Percentiles rank a stretch among this genome's conserved stretches.
Evolutionary conservation across 2,888 invertebrate species (phyloP).

Genomic region (Drosophila nr. perissopoda): DNA sequence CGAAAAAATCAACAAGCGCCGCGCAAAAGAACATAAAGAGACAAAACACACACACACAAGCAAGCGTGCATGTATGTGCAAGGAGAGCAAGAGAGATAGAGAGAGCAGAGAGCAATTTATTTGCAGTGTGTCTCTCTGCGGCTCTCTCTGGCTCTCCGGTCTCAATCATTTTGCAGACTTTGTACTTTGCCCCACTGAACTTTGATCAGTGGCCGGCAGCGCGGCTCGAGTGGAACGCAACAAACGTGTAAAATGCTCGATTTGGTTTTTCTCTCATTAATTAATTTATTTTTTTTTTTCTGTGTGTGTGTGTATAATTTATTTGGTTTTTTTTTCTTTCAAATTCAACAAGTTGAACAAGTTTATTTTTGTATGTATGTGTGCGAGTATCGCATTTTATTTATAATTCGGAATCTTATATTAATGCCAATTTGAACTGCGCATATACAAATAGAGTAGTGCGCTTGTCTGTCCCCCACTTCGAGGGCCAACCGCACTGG

Average conservation of each 20-base stretch:
- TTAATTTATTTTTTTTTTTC: slow-evolving; percentile 4
- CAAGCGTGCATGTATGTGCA: neutral
- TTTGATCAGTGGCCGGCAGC: slow-evolving; percentile 68
- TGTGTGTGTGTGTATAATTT: slow-evolving; percentile 33
- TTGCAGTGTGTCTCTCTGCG: slow-evolving; percentile 4
- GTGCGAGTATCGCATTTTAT: slow-evolving; percentile 39
- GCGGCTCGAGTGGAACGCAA: slow-evolving; percentile 46
- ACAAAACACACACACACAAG: neutral
- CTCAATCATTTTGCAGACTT: slow-evolving; percentile 74
- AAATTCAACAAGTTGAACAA: slow-evolving; percentile 44
- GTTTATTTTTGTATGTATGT: slow-evolving; percentile 28
- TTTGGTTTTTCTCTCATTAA: slow-evolving; percentile 41
- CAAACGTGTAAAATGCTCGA: slow-evolving; percentile 47
- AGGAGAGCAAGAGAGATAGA: neutral
- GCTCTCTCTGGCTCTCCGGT: slow-evolving; percentile 8
- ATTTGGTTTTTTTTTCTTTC: slow-evolving; percentile 34
- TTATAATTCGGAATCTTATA: slow-evolving; percentile 59
- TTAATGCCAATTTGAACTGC: slow-evolving; percentile 53
- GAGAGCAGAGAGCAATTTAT: neutral
- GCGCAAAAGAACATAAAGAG: slow-evolving; percentile 21
- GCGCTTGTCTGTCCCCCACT: neutral
- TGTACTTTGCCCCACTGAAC: slow-evolving; percentile 81
- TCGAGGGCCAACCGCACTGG: slow-evolving; percentile 3
- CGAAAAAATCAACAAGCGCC: slow-evolving; percentile 50
- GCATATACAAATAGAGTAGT: slow-evolving; percentile 36